Evolutionary conservation across 2,113 vertebrate genomes (phyloP), one percentile per base, ranked within the genome.

Genomic region (Periophthalmodon schlosseri): DNA sequence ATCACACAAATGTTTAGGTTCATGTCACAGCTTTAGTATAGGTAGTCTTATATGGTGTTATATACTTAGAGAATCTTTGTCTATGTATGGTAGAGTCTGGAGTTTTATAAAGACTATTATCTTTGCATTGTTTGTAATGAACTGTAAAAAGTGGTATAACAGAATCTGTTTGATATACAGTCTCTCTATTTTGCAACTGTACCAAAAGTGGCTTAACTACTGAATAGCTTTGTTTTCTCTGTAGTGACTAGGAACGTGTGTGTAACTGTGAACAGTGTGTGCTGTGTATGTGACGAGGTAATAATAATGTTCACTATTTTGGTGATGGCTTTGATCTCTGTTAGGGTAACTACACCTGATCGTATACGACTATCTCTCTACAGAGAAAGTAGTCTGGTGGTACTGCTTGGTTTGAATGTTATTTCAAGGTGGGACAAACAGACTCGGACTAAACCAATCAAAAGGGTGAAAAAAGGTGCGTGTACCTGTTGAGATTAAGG

Each of bases 141-240:
- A 72, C 81, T 92, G 94, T 82, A 77, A 86, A 88, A 83, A 85
- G 57, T 76, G 50, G 73, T 86, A 79, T 79, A 79, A 93, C 91
- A 93, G 84, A 89, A 91, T 90, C 91, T 94, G 94, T 96, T 97
- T 97, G 95, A 96, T 97, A 95, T 95, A 95, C 92, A 90, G 86
- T 86, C 86, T 92, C 86, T 94, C 94, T 92, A 91, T 92, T 96
- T 96, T 97, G 96, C 96, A 96, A 96, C 93, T 96, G 97, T 97
- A 97, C 96, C 97, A 94, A 96, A 97, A 99, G 97, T 99, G 97
- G 97, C 97, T 98, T 98, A 94, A 97, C 94, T 96, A 95, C 96
- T 92, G 93, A 94, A 92, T 93, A 94, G 93, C 93, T 95, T 94
- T 91, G 88, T 91, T 84, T 86, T 84, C 77, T 91, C 92, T 93